phyloP scores from a whole-genome alignment of 1,140 invertebrate genomes.

The Branchinecta lindahli region DNA sequence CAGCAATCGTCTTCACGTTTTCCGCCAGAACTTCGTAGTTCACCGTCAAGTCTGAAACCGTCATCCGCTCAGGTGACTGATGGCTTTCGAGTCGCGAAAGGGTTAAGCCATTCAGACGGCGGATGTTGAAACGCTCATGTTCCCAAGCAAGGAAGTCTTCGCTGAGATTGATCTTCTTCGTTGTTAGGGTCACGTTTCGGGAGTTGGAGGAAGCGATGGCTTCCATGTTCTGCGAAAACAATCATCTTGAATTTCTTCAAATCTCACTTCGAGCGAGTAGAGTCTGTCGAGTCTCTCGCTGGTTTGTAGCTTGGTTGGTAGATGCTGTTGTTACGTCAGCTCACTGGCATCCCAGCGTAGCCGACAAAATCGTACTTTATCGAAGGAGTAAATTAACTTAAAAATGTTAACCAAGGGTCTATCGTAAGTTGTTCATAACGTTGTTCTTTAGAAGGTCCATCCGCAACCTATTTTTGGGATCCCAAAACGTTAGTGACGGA shows the following conservation, averaged over 20 bases:
- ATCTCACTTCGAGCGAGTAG: too few species aligned
- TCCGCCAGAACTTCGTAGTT: background rate
- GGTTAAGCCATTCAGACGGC: conserved; percentile 76
- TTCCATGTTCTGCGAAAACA: conserved; percentile 37
- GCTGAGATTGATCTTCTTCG: conserved; percentile 95
- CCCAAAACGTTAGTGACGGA: too few species aligned
- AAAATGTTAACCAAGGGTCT: too few species aligned
- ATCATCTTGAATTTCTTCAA: conserved; percentile 13
- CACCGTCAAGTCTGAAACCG: background rate
- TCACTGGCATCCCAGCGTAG: too few species aligned
- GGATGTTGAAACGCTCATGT: conserved; percentile 88
- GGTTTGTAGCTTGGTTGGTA: too few species aligned
- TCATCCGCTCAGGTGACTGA: background rate
- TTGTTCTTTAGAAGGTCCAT: too few species aligned
- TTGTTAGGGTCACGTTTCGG: conserved; percentile 44
- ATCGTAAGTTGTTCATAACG: too few species aligned
- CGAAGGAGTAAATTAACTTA: too few species aligned
- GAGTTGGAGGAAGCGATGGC: conserved; percentile 35
- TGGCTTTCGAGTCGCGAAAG: conserved; percentile 51
- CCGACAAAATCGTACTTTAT: too few species aligned
- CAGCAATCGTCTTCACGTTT: background rate
- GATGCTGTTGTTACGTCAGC: too few species aligned
- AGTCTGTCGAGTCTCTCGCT: too few species aligned
- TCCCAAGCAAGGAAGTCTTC: conserved; percentile 88
- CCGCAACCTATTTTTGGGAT: too few species aligned